phyloP scores from a whole-genome alignment of 1,140 invertebrate species.

The Colletes gigas region DNA sequence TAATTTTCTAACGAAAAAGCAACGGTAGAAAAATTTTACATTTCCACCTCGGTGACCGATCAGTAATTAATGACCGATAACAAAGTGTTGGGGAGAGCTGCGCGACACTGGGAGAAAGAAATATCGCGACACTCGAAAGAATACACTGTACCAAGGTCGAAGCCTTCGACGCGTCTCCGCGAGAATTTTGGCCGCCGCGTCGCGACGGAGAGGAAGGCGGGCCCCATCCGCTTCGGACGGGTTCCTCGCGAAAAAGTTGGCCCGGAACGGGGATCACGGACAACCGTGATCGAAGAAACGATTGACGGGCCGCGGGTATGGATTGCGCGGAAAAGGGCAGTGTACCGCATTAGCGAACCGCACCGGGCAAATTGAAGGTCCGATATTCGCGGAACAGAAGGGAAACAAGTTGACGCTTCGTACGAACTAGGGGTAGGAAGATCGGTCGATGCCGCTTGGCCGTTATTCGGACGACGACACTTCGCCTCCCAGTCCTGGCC shows the following conservation, averaged over 20 bases:
- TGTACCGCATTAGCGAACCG: slow-evolving; percentile 76
- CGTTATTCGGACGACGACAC: slow-evolving; percentile 82
- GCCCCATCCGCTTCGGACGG: background rate
- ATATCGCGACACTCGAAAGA: too few relatives aligned
- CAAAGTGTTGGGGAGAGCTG: too few relatives aligned
- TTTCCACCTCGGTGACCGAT: too few relatives aligned
- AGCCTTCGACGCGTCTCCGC: too few relatives aligned
- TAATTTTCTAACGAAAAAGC: too few relatives aligned
- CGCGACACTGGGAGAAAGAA: too few relatives aligned
- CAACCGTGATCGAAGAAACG: background rate
- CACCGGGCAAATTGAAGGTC: slow-evolving; percentile 80
- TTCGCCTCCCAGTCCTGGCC: slow-evolving; percentile 77
- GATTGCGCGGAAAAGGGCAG: slow-evolving; percentile 36
- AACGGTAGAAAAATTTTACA: too few relatives aligned
- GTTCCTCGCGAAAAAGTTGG: background rate
- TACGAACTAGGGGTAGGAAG: slow-evolving; percentile 76
- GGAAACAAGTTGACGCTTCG: slow-evolving; percentile 81
- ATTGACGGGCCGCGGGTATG: slow-evolving; percentile 12
- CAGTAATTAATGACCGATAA: too few relatives aligned
- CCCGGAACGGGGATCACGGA: background rate
- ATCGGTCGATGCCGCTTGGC: slow-evolving; percentile 82
- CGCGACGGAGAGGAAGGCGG: background rate
- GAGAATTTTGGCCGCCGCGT: too few relatives aligned
- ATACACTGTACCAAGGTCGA: too few relatives aligned
- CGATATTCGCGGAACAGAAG: slow-evolving; percentile 80